phyloP scores from a whole-genome alignment of 2,888 invertebrate species.

The Orthosia gracilis region DNA sequence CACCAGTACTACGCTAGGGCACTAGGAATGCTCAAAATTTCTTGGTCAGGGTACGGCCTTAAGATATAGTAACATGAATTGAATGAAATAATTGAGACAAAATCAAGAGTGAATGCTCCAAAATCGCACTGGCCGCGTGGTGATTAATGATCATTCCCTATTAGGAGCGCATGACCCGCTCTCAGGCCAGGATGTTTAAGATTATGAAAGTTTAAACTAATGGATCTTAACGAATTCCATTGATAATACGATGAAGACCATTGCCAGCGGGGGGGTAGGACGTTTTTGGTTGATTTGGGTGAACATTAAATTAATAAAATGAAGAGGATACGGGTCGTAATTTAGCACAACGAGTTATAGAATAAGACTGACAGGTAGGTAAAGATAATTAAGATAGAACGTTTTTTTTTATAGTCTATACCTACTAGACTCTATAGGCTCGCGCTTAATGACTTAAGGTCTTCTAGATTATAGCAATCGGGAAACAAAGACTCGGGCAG shows the following conservation, averaged over 20 bases:
- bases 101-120: not conserved
- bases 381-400: too few relatives aligned
- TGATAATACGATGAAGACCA: not conserved
- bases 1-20: too few relatives aligned
- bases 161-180: constrained; percentile 28
- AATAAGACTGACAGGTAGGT: too few relatives aligned
- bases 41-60: too few relatives aligned
- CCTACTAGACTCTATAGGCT: too few relatives aligned
- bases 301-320: constrained; percentile 15
- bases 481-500: too few relatives aligned
- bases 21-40: too few relatives aligned
- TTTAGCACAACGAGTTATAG: not conserved
- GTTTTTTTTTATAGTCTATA: too few relatives aligned
- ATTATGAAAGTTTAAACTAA: constrained; percentile 35
- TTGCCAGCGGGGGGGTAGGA: not conserved
- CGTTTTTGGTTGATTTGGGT: constrained; percentile 10
- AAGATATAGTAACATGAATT: too few relatives aligned
- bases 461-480: too few relatives aligned
- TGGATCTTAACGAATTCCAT: constrained; percentile 38
- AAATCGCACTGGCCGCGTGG: not conserved
- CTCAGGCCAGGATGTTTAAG: not conserved
- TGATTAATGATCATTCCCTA: constrained; percentile 22
- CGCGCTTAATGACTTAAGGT: too few relatives aligned
- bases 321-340: too few relatives aligned
- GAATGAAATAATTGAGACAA: not conserved